Conservation (phyloP, 2,888 invertebrate genomes). For the Pristionchus maxplancki region DNA sequence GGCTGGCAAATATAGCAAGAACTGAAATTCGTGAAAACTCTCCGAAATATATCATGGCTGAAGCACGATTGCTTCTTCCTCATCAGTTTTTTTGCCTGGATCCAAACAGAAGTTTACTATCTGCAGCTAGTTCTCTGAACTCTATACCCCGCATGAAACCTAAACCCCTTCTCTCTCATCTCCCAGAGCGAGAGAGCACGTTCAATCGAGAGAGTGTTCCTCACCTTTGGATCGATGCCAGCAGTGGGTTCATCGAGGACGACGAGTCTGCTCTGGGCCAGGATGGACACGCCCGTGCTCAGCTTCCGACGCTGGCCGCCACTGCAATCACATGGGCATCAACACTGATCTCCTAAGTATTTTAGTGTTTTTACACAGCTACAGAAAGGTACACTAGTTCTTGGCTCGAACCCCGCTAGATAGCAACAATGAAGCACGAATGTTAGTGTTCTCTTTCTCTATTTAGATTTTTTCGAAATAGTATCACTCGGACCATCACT, state of each 20-base stretch:
- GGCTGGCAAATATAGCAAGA: too few species aligned
- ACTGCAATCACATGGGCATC: conserved; percentile 57
- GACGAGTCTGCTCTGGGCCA: conserved; percentile 85
- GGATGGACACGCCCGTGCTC: conserved; percentile 87
- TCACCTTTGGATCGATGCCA: conserved; percentile 81
- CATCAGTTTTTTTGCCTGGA: too few species aligned
- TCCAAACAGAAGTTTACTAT: too few species aligned
- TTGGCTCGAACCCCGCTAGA: background rate
- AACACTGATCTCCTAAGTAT: too few species aligned
- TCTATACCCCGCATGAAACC: background rate
- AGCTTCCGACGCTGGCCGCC: conserved; percentile 89
- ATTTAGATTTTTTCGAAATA: background rate
- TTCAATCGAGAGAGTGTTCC: too few species aligned
- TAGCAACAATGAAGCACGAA: background rate
- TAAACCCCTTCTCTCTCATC: background rate
- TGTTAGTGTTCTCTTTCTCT: background rate
- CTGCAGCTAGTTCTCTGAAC: too few species aligned
- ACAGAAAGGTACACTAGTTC: background rate
- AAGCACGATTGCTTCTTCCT: background rate
- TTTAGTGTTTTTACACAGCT: too few species aligned
- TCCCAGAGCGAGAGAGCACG: too few species aligned
- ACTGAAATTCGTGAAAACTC: too few species aligned
- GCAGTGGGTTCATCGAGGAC: conserved; percentile 80
- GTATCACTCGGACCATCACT: too few species aligned
- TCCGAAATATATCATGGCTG: background rate